Evolutionary conservation across 2,797 vertebrate species (phyloP), one percentile per base, ranked within the genome.

Genomic region (Gobio occitaniae): DNA sequence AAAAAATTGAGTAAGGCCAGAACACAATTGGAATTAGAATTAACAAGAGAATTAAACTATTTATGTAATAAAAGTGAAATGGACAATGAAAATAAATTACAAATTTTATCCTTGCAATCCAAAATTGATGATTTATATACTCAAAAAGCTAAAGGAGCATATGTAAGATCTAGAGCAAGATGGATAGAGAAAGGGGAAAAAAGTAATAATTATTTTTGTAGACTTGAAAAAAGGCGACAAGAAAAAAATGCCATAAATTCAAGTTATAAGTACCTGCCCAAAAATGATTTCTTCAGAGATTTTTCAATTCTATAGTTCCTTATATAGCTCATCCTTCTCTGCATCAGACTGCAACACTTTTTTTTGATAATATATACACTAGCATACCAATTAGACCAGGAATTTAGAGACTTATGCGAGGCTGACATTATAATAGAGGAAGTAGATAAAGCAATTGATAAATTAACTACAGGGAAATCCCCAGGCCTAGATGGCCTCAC

Each of bases 131-230:
- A 56, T 5, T 48, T 80, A 12, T 80, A 68, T 19, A 47, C 2
- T 17, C 17, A 68, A 48, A 38, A 52, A 19, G 63, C 44, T 32
- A 25, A 36, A 68, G 54, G 36, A 56, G 54, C 54, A 6, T 61
- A 56, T 36, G 16, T 66, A 6, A 81, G 66, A 6, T 81, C 79
- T n/a, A 71, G 32, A 17, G 69, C 41, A 21, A 80, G 7, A 36
- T 50, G 41, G 61, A 47, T 16, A 70, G 48, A 21, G 3, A 47
- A 25, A 25, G 44, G 65, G 9, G 61, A 29, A 59, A 56, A 65
- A 47, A 61, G 63, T 38, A 41, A 65, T 59, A n/a, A 17, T 16
- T 50, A 84, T 71, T 84, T 78, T 48, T 72, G 76, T 15, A 54
- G 68, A 10, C 78, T 65, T 19, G 63, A 54, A 63, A 79, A 80